Evolutionary conservation across 2,113 vertebrate species (phyloP), one percentile per base, ranked within the genome.

Genomic region (Hucho hucho): DNA sequence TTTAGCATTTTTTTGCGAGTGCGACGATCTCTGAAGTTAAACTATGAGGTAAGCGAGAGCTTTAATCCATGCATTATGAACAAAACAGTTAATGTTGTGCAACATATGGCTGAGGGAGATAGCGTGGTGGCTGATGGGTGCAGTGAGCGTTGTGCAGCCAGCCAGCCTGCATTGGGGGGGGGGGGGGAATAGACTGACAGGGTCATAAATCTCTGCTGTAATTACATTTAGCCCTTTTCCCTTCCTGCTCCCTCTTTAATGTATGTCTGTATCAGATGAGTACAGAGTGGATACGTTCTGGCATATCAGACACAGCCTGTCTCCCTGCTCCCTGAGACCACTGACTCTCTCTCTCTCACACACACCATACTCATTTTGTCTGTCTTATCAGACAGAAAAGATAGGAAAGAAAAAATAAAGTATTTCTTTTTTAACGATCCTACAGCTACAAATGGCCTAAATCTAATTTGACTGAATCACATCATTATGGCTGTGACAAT

Each of bases 151-250:
- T 53, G 49, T 53, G 49, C 18, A 53, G 14, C 16, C 49, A 18
- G 12, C 49, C 49, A 22, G n/a, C n/a, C 6, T 61, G 63, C 43
- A 61, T 14, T 37, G n/a, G 72, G 26, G 64, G 26, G 26, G 26
- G 26, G 26, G 26, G 37, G 37, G 37, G 37, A 26, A 43, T 16
- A 46, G 25, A 61, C 78, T 83, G 85, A 89, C 86, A 77, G 72
- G 79, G 46, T 69, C 83, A 86, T 87, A 82, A 46, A 89, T 89
- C 80, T 86, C 64, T 64, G 46, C 74, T 87, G 81, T 87, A 87
- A 89, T 89, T 87, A 75, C 61, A 87, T 84, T 89, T 78, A 53
- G 58, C 72, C 79, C 78, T 77, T 82, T 84, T 81, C 59, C 78
- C 61, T 46, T 79, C 26, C 79, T 64, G 11, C 66, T 81, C 26